Conservation (phyloP, 1,140 invertebrate species). For the Telenomus remus region DNA sequence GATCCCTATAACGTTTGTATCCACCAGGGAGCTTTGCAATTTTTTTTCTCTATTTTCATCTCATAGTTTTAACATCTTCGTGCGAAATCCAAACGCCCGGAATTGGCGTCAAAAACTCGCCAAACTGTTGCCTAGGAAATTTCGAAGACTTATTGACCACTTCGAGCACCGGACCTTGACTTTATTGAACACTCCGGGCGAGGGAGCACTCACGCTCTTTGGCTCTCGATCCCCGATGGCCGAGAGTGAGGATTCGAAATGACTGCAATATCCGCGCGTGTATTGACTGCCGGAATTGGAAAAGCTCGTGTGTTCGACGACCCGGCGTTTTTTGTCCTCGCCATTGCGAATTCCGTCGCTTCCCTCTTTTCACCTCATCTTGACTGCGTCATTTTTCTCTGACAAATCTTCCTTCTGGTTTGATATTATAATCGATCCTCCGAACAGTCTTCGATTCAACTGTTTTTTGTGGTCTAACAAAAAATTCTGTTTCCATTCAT, state of each 20-base stretch:
- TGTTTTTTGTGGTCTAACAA: conserved; percentile 45
- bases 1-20: no score
- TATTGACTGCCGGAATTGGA: conserved; percentile 71
- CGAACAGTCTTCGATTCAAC: no score
- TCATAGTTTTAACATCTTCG: no score
- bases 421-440: no score
- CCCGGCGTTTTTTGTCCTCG: conserved; percentile 50
- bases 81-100: no score
- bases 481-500: conserved; percentile 65
- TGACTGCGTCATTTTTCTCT: conserved; percentile 1
- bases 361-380: conserved; percentile 16
- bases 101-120: no score
- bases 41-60: no score
- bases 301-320: conserved; percentile 60
- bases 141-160: conserved; percentile 23
- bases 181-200: conserved; percentile 65
- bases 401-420: no score
- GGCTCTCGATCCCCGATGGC: conserved; percentile 8
- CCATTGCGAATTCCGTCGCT: conserved; percentile 30
- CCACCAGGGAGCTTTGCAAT: no score
- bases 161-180: conserved; percentile 44
- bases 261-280: conserved; percentile 68
- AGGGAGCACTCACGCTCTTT: conserved; percentile 44
- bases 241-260: conserved; percentile 64
- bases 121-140: conserved; percentile 1